Evolutionary conservation across 1,140 invertebrate genomes (phyloP).

Genomic region (Medauroidea extradentata): DNA sequence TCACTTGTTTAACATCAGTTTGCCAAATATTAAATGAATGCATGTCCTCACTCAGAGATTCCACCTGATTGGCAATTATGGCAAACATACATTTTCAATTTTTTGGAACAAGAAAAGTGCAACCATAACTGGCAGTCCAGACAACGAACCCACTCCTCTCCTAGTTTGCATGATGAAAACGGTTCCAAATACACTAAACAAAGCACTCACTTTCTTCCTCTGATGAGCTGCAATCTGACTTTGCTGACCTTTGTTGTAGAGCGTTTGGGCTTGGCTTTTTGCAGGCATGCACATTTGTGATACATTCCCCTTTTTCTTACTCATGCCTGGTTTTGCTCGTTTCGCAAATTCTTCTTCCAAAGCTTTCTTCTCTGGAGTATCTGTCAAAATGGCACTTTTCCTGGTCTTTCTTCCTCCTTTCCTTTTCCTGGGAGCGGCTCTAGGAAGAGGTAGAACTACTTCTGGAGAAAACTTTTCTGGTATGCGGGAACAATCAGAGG

Average conservation of each 20-base stretch:
- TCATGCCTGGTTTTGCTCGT: background rate
- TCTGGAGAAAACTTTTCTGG: conserved; percentile 6
- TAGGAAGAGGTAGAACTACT: conserved; percentile 4
- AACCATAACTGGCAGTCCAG: conserved; percentile 20
- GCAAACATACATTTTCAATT: no score
- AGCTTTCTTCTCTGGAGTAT: conserved; percentile 4
- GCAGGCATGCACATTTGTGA: no score
- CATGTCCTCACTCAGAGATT: no score
- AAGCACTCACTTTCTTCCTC: conserved; percentile 18
- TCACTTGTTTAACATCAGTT: no score
- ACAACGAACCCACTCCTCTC: conserved; percentile 25
- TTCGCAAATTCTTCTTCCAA: background rate
- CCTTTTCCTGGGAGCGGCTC: conserved; percentile 6
- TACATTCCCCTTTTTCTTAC: no score
- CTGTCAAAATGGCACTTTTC: conserved; percentile 10
- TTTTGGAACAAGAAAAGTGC: conserved; percentile 3
- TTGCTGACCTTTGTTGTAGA: no score
- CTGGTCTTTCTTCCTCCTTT: background rate
- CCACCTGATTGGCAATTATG: no score
- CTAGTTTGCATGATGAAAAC: conserved; percentile 17
- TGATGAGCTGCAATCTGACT: no score
- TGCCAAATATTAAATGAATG: no score
- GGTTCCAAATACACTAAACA: conserved; percentile 22
- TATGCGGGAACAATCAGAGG: background rate
- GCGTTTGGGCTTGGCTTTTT: no score